Conservation (phyloP, 2,113 vertebrate genomes). For the Channa maculata region DNA sequence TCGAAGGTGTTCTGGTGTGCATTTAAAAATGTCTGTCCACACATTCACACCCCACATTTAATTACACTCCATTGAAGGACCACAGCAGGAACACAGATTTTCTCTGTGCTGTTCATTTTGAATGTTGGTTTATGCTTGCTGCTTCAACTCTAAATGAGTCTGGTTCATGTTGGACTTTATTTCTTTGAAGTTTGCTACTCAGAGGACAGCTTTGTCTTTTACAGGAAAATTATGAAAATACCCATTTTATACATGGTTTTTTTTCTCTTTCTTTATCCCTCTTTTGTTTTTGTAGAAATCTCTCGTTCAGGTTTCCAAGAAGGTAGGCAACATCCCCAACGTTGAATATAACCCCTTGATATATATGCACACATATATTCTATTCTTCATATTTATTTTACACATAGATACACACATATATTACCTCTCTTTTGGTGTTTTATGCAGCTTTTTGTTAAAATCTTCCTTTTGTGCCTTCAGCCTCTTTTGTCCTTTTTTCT, state of each 20-base stretch:
- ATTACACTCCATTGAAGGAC: conserved; percentile 11
- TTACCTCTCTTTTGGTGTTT: conserved; percentile 81
- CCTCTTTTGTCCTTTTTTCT: conserved; percentile 57
- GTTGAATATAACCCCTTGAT: conserved; percentile 79
- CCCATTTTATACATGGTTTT: conserved; percentile 77
- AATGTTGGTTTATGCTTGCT: conserved; percentile 44
- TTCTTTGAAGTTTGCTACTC: conserved; percentile 26
- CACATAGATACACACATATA: conserved; percentile 65
- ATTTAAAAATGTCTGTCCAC: conserved; percentile 18
- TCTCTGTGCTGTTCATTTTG: conserved; percentile 1
- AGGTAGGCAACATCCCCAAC: conserved; percentile 88
- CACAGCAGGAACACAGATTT: not conserved
- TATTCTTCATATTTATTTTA: conserved; percentile 75
- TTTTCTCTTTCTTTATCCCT: conserved; percentile 84
- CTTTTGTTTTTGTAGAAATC: conserved; percentile 93
- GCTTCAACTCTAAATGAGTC: conserved; percentile 36
- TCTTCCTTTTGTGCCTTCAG: conserved; percentile 73
- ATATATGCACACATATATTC: conserved; percentile 64
- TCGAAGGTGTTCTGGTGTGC: conserved; percentile 18
- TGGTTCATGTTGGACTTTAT: conserved; percentile 29
- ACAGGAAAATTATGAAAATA: conserved; percentile 63
- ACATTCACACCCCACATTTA: conserved; percentile 32
- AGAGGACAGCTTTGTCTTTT: conserved; percentile 57
- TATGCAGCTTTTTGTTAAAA: conserved; percentile 75
- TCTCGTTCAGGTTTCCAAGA: conserved; percentile 95